These are phyloP conservation scores for Phthorimaea operculella DNA, from an alignment of 1,140 invertebrate species.

Conservation along the genomic window DNA sequence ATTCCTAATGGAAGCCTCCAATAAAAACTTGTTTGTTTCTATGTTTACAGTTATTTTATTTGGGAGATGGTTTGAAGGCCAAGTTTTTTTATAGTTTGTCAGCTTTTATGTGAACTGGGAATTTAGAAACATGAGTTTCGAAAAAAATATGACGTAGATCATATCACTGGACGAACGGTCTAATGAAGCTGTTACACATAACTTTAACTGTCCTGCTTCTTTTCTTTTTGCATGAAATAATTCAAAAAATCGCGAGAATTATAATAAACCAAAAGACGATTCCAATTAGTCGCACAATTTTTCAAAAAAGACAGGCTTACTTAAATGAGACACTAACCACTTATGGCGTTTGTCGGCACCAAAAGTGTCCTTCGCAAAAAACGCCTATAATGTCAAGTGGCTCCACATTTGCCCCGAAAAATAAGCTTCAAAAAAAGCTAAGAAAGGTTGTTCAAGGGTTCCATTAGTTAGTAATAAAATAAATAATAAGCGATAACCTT, in stretches of 20 bases:
- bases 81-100: neutral
- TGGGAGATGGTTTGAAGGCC: neutral
- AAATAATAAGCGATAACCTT: conserved; percentile 58
- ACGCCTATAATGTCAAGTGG: conserved; percentile 22
- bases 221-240: too few species aligned
- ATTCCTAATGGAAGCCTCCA: neutral
- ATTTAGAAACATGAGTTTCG: neutral
- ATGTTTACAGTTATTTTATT: neutral
- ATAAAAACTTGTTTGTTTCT: neutral
- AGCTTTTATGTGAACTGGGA: neutral
- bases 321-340: neutral
- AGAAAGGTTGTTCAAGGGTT: conserved; percentile 32
- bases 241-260: too few species aligned
- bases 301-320: too few species aligned
- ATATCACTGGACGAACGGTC: too few species aligned
- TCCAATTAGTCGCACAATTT: too few species aligned
- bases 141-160: too few species aligned
- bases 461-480: conserved; percentile 57
- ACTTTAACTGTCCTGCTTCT: too few species aligned
- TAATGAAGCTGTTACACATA: too few species aligned
- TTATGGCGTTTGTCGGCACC: neutral
- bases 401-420: conserved; percentile 35
- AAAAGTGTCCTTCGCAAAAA: conserved; percentile 1
- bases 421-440: conserved; percentile 17
- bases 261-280: too few species aligned